These are phyloP conservation scores for Acanthosepion pharaonis DNA, from an alignment of 2,888 invertebrate genomes.

Conservation along the genomic window DNA sequence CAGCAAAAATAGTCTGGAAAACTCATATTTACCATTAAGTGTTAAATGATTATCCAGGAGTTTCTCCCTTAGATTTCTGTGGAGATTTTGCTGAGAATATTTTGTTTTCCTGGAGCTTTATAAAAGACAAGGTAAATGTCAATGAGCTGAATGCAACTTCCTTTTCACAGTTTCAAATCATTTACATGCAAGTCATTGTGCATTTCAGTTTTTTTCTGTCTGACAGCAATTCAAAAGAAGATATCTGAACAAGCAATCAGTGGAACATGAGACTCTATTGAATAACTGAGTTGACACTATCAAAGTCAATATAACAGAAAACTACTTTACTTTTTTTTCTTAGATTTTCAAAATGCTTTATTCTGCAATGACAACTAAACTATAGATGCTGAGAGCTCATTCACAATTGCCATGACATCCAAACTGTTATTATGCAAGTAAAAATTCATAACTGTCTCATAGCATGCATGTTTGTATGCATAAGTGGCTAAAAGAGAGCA, in stretches of 20 bases:
- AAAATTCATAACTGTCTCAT: too few species aligned
- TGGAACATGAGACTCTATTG: too few species aligned
- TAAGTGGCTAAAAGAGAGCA: too few species aligned
- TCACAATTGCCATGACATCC: too few species aligned
- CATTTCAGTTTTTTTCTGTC: not conserved
- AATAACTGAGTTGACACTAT: too few species aligned
- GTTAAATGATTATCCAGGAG: not conserved
- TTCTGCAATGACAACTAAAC: too few species aligned
- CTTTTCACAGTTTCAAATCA: not conserved
- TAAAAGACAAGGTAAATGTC: not conserved
- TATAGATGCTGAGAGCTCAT: too few species aligned
- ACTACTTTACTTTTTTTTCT: too few species aligned
- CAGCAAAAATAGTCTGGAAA: not conserved
- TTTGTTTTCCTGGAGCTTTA: not conserved
- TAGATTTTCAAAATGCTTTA: too few species aligned
- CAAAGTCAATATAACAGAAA: too few species aligned
- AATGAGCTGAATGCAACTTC: not conserved
- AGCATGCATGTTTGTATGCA: too few species aligned
- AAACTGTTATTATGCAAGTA: too few species aligned
- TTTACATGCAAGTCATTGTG: not conserved
- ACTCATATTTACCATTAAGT: not conserved
- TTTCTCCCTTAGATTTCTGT: not conserved
- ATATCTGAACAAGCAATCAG: not conserved
- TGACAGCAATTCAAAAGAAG: not conserved
- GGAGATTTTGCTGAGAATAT: not conserved